Conservation (phyloP, 2,888 invertebrate genomes). For the Seira musarum region DNA sequence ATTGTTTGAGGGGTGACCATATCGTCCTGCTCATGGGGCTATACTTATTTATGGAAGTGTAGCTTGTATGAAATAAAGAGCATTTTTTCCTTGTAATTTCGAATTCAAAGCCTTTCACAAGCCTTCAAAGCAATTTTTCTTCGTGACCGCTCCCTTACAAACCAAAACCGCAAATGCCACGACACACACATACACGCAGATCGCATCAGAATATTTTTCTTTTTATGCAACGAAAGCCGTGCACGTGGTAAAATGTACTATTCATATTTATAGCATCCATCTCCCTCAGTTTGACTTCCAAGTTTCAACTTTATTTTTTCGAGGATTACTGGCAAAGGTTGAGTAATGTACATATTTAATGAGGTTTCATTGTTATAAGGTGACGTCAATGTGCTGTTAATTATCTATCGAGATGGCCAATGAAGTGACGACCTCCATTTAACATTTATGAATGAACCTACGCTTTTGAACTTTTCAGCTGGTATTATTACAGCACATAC, state of each 20-base stretch:
- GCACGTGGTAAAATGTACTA: background rate
- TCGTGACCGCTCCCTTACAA: conserved; percentile 46
- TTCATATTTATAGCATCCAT: background rate
- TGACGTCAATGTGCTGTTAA: conserved; percentile 39
- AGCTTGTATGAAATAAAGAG: background rate
- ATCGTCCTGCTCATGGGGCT: background rate
- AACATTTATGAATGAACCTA: background rate
- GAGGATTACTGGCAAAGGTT: conserved; percentile 45
- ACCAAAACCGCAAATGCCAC: conserved; percentile 57
- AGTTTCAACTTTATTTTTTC: conserved; percentile 10
- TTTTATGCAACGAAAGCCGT: conserved; percentile 12
- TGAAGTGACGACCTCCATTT: background rate
- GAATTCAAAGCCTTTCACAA: conserved; percentile 52
- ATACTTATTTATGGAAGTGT: no score
- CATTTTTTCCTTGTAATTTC: conserved; percentile 34
- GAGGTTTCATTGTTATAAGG: conserved; percentile 3
- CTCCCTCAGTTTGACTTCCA: background rate
- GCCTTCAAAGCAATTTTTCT: conserved; percentile 55
- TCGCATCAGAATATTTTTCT: conserved; percentile 38
- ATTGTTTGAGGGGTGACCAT: background rate
- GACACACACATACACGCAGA: no score
- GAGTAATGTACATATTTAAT: background rate
- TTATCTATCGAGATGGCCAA: conserved; percentile 25
- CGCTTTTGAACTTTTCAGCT: background rate
- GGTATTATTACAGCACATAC: background rate